A percentile compares a stretch with the other conserved stretches of the same genome.
phyloP scores from a whole-genome alignment of 2,797 vertebrate genomes.

The Numenius phaeopus region DNA sequence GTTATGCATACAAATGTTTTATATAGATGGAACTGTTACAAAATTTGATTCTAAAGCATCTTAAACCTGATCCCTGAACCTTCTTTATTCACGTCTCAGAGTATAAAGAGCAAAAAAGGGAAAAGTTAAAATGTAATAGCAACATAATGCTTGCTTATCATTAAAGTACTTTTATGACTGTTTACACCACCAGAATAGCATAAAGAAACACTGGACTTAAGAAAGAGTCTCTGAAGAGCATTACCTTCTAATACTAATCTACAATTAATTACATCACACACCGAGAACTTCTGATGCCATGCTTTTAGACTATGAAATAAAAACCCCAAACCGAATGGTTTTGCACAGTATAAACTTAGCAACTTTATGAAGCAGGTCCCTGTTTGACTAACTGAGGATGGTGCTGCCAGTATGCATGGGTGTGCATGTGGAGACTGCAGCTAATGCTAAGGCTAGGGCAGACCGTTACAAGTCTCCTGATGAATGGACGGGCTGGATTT shows the following conservation, averaged over 20 bases:
- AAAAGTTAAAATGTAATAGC: not conserved
- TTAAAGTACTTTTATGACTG: not conserved
- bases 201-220: not conserved
- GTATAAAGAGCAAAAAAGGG: not conserved
- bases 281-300: not conserved
- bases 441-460: not conserved
- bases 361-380: not conserved
- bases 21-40: not conserved
- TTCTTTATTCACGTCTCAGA: not conserved
- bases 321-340: not conserved
- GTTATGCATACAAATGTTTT: not conserved
- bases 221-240: not conserved
- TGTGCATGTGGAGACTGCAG: not conserved
- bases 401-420: not conserved
- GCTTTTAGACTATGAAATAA: not conserved
- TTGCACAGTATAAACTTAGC: not conserved
- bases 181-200: not conserved
- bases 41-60: not conserved
- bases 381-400: not conserved
- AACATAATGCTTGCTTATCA: not conserved
- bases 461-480: not conserved
- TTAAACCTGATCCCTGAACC: not conserved
- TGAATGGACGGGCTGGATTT: not conserved
- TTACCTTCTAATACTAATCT: not conserved
- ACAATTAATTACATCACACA: not conserved